These are phyloP conservation scores for Pelosia muscerda DNA, from an alignment of 2,888 invertebrate genomes.

Conservation along the genomic window DNA sequence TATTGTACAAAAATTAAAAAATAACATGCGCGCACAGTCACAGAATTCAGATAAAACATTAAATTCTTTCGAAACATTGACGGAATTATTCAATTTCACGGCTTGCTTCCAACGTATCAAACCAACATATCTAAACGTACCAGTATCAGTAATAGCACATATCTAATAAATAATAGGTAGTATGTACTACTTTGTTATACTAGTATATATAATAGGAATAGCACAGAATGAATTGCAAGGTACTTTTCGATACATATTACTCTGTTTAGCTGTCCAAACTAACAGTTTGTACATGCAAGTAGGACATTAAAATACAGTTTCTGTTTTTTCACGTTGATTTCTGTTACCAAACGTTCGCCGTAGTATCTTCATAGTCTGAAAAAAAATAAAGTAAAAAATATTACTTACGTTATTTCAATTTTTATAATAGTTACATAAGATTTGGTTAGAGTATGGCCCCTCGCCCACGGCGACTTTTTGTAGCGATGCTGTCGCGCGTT, in stretches of 20 bases:
- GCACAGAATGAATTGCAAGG: too few species aligned
- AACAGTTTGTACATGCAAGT: too few species aligned
- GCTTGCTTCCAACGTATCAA: constrained; percentile 14
- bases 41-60: neutral
- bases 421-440: too few species aligned
- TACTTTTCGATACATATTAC: too few species aligned
- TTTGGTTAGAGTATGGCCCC: too few species aligned
- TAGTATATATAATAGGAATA: too few species aligned
- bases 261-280: neutral
- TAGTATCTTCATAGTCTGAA: constrained; percentile 64
- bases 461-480: too few species aligned
- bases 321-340: constrained; percentile 62
- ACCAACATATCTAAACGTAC: neutral
- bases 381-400: neutral
- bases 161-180: too few species aligned
- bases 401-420: neutral
- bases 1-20: neutral
- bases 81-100: constrained; percentile 42
- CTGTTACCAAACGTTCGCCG: constrained; percentile 63
- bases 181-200: too few species aligned
- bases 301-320: constrained; percentile 49
- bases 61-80: neutral
- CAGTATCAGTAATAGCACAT: neutral
- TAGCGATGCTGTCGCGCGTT: too few species aligned
- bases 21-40: neutral